Percentiles rank a stretch among this genome's conserved stretches.
phyloP scores from a whole-genome alignment of 2,113 vertebrate genomes.

The Rostratula benghalensis region DNA sequence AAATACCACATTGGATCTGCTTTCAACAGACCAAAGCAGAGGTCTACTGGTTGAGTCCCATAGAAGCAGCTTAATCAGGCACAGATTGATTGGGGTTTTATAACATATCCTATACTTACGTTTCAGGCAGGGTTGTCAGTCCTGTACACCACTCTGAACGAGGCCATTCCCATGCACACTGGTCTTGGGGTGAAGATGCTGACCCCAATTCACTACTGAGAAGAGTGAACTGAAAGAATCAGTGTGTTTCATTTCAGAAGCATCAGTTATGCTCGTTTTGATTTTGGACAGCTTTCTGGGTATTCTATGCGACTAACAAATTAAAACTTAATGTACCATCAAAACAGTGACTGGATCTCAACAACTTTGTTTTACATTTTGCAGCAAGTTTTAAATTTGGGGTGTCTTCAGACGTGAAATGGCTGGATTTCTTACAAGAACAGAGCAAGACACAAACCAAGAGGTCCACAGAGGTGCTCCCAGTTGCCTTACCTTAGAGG shows the following conservation, averaged over 20 bases:
- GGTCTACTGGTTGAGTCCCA: too few relatives aligned
- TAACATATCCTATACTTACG: accelerated
- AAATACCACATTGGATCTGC: not conserved
- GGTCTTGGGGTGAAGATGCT: not conserved
- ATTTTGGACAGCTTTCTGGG: not conserved
- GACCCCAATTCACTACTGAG: not conserved
- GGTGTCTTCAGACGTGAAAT: not conserved
- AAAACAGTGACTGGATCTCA: not conserved
- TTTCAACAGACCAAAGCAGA: not conserved
- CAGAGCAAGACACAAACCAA: not conserved
- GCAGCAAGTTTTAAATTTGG: not conserved
- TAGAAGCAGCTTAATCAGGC: not conserved
- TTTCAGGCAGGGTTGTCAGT: not conserved
- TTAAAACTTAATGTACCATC: not conserved
- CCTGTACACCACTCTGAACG: not conserved
- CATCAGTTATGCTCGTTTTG: not conserved
- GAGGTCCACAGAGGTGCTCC: not conserved
- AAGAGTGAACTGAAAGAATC: not conserved
- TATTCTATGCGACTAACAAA: not conserved
- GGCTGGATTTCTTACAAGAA: not conserved
- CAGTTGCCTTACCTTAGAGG: not conserved
- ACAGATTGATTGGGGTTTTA: not conserved
- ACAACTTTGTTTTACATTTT: not conserved
- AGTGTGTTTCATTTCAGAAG: not conserved
- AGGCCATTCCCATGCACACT: accelerated